Evolutionary conservation across 1,140 invertebrate species (phyloP).

Genomic region (Drosophila nigromelanica): DNA sequence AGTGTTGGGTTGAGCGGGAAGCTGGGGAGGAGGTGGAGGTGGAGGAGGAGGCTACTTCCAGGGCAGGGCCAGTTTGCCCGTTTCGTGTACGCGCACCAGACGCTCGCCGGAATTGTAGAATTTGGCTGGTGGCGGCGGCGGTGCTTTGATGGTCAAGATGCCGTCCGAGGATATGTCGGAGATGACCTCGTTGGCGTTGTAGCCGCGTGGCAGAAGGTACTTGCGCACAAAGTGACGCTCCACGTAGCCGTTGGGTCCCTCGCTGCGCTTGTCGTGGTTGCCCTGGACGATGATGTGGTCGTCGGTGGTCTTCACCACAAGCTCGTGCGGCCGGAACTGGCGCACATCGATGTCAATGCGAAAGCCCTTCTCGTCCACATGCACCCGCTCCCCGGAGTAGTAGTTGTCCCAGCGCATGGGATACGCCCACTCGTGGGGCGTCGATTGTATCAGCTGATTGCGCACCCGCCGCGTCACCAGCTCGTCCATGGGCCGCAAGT

Average conservation of each 20-base stretch:
- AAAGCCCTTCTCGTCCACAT: slow-evolving; percentile 90
- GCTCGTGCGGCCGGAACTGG: slow-evolving; percentile 94
- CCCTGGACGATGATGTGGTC: slow-evolving; percentile 91
- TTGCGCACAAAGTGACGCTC: slow-evolving; percentile 90
- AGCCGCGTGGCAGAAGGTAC: slow-evolving; percentile 85
- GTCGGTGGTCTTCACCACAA: slow-evolving; percentile 93
- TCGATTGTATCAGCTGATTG: slow-evolving; percentile 75
- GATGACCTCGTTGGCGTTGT: slow-evolving; percentile 88
- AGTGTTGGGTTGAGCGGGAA: not conserved
- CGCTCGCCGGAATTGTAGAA: slow-evolving; percentile 70
- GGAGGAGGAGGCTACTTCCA: slow-evolving; percentile 62
- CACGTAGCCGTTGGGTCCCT: slow-evolving; percentile 89
- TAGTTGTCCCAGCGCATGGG: slow-evolving; percentile 81
- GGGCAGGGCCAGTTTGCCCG: slow-evolving; percentile 73
- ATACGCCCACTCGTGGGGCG: slow-evolving; percentile 68
- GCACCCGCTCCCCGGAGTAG: slow-evolving; percentile 85
- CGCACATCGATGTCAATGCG: slow-evolving; percentile 92
- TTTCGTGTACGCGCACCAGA: slow-evolving; percentile 69
- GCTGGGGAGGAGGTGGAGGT: not conserved
- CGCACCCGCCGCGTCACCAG: slow-evolving; percentile 71
- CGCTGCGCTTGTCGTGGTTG: slow-evolving; percentile 92
- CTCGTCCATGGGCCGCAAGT: slow-evolving; percentile 71
- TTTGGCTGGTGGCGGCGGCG: slow-evolving; percentile 84
- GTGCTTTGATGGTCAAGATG: slow-evolving; percentile 89
- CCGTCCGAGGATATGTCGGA: slow-evolving; percentile 91